Percentiles rank a stretch among this genome's conserved stretches.
These are phyloP conservation scores for Cinara cedri DNA, from an alignment of 2,888 invertebrate genomes.

Conservation along the genomic window DNA sequence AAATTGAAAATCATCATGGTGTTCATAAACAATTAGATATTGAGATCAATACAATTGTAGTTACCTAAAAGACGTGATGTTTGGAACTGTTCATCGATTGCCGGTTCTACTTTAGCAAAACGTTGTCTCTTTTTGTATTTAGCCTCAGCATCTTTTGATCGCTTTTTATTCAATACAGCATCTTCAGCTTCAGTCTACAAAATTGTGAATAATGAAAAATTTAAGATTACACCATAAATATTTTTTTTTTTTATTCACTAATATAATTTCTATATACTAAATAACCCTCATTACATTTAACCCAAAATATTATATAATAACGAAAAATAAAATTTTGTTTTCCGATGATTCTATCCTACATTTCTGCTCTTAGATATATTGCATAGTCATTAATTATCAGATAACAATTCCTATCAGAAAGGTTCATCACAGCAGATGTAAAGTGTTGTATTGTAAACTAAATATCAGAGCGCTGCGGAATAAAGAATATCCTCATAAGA, in stretches of 20 bases:
- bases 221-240: not conserved
- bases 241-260: too few relatives aligned
- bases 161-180: conserved; percentile 89
- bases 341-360: too few relatives aligned
- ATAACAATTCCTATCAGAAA: conserved; percentile 27
- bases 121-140: conserved; percentile 93
- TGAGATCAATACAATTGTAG: conserved; percentile 60
- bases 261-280: too few relatives aligned
- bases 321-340: too few relatives aligned
- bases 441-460: not conserved
- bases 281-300: too few relatives aligned
- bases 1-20: conserved; percentile 32
- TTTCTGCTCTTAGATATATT: not conserved
- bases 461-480: conserved; percentile 55
- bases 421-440: conserved; percentile 24
- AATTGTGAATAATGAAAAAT: not conserved
- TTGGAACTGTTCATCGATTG: conserved; percentile 94
- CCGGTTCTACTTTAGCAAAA: conserved; percentile 90
- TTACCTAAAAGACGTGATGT: conserved; percentile 93
- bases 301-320: too few relatives aligned
- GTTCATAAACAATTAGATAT: conserved; percentile 5
- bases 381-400: conserved; percentile 12
- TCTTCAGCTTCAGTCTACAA: conserved; percentile 89
- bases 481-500: conserved; percentile 36
- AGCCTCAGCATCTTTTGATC: conserved; percentile 88